These are phyloP conservation scores for Pheosia gnoma DNA, from an alignment of 2,888 invertebrate species.

Conservation along the genomic window DNA sequence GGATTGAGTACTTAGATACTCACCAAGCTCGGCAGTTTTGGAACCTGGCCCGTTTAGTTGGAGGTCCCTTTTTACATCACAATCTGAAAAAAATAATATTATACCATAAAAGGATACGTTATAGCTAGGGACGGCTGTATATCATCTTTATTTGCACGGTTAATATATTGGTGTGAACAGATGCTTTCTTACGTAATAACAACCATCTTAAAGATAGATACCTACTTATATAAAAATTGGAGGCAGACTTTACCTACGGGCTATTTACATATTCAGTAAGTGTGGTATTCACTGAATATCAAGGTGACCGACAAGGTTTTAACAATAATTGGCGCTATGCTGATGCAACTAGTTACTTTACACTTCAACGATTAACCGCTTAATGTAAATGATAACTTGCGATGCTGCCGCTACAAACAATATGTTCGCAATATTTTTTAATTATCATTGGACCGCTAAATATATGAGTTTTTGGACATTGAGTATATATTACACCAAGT, in stretches of 20 bases:
- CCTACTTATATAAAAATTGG: neutral
- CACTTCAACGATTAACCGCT: neutral
- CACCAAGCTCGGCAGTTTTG: slow-evolving; percentile 87
- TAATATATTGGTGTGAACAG: no score
- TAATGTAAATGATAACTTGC: neutral
- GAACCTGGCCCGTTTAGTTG: slow-evolving; percentile 90
- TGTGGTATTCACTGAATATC: slow-evolving; percentile 9
- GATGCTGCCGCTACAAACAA: neutral
- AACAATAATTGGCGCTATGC: slow-evolving; percentile 18
- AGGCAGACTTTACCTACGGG: neutral
- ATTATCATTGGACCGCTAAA: no score
- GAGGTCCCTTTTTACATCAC: slow-evolving; percentile 94
- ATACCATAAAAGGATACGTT: no score
- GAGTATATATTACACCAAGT: no score
- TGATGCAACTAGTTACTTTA: neutral
- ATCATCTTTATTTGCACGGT: no score
- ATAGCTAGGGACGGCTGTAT: no score
- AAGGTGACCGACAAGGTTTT: slow-evolving; percentile 22
- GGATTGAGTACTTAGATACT: slow-evolving; percentile 47
- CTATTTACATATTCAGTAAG: neutral
- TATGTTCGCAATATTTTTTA: neutral
- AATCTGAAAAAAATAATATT: slow-evolving; percentile 81
- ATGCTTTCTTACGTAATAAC: no score
- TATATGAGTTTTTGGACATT: no score
- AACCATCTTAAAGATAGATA: no score